Conservation (phyloP, 2,888 invertebrate genomes). For the Panzeria rudis region DNA sequence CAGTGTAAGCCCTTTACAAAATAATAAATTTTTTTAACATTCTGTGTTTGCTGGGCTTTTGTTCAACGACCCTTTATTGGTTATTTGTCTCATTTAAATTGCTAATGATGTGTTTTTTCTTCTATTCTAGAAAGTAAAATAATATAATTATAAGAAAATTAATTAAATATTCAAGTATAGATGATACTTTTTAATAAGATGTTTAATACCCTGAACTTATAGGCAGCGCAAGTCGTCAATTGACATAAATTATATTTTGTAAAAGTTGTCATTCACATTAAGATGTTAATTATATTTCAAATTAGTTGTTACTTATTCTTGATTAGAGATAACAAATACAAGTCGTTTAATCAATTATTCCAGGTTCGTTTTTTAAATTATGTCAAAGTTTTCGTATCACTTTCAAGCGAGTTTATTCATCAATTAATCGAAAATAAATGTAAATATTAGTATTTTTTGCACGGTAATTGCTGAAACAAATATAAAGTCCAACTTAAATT, state of each 20-base stretch:
- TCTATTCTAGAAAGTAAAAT: too few relatives aligned
- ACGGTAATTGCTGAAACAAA: constrained; percentile 1
- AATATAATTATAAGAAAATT: too few relatives aligned
- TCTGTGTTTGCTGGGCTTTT: too few relatives aligned
- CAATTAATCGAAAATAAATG: constrained; percentile 1
- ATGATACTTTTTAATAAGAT: not conserved
- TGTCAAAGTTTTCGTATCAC: not conserved
- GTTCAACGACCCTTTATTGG: too few relatives aligned
- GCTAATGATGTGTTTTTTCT: too few relatives aligned
- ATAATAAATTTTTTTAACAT: too few relatives aligned
- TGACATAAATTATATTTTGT: constrained; percentile 52
- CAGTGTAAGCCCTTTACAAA: too few relatives aligned
- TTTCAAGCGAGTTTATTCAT: constrained; percentile 8
- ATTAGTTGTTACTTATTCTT: not conserved
- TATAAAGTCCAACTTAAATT: not conserved
- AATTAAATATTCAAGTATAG: too few relatives aligned
- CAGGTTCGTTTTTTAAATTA: constrained; percentile 2
- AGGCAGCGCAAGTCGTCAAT: constrained; percentile 12
- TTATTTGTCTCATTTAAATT: too few relatives aligned
- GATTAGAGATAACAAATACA: not conserved
- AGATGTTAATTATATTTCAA: not conserved
- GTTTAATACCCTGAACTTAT: not conserved
- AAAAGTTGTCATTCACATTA: constrained; percentile 40
- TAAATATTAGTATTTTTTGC: not conserved
- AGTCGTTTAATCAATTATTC: too few relatives aligned